Base-by-base conservation (phyloP, 2,797 vertebrate genomes). In the Psittacula derbiana region DNA sequence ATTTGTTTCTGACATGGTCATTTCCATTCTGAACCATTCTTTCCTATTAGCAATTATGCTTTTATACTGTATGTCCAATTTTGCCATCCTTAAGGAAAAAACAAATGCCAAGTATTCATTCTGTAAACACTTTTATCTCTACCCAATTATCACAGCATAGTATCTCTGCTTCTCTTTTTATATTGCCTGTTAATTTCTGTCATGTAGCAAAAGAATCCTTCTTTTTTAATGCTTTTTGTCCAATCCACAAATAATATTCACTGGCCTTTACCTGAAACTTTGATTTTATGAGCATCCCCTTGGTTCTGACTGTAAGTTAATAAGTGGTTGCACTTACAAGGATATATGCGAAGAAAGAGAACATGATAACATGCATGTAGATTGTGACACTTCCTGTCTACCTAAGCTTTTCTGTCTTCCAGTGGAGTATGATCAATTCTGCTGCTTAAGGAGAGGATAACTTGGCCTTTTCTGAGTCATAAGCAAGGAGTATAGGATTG, bases 331-430 rank as follows among this genome's bases (percentile, higher is more conserved):
- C 60, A 11, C 17, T 71, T 67, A 19, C 4, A 16, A 61, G 7
- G 0, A 18, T 70, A 16, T 58, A 2, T 74, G 28, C 16, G 46
- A 60, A 91, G 84, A 41, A 7, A 52, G 16, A 76, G 19, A 57
- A 19, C 19, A 52, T 30, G 3, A 8, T 5, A 19, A 73, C 3
- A 15, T 12, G 1, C 21, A 12, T 21, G 46, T 43, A 4, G 1
- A 58, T 28, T 0, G 4, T 64, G 28, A 43, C 14, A 38, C 4
- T 5, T 60, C 10, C 16, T 61, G 33, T 53, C 6, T 70, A 33
- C 8, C 18, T 18, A 30, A 44, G 36, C 28, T 58, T 41, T 70
- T 40, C 27, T 72, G 7, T 84, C 12, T 67, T 86, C 20, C 24
- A 27, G 1, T 57, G 31, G 30, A 33, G 3, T 46, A 4, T 27